Conservation (phyloP, 2,797 vertebrate species). For the Cyclopterus lumpus region DNA sequence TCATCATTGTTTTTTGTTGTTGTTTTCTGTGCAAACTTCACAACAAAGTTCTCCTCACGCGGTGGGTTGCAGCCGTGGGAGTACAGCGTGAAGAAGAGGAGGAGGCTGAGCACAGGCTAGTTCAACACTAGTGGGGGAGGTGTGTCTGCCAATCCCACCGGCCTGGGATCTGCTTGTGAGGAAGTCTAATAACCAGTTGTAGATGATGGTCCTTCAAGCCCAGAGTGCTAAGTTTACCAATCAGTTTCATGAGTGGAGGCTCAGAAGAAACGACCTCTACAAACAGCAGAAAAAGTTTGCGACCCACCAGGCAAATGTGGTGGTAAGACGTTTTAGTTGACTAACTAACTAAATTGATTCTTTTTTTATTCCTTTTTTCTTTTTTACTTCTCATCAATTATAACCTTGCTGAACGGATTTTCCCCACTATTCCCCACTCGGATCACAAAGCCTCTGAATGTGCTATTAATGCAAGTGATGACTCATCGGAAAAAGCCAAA, state of each 20-base stretch:
- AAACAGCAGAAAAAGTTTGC: too few species aligned
- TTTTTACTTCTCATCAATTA: conserved; percentile 18
- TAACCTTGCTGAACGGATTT: conserved; percentile 5
- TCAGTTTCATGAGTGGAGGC: neutral
- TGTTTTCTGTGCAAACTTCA: too few species aligned
- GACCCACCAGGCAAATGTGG: neutral
- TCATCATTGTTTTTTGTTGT: too few species aligned
- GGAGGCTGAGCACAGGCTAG: neutral
- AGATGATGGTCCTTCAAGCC: neutral
- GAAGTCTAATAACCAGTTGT: too few species aligned
- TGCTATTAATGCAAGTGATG: conserved; percentile 46
- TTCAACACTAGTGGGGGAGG: neutral
- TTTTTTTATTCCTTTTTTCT: neutral
- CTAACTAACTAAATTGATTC: neutral
- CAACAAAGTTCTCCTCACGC: too few species aligned
- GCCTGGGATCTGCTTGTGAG: too few species aligned
- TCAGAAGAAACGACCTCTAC: too few species aligned
- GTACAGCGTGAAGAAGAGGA: too few species aligned
- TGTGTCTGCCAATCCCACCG: neutral
- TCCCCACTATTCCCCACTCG: conserved; percentile 1
- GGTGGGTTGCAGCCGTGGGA: too few species aligned
- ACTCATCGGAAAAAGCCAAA: conserved; percentile 36
- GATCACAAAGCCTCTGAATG: conserved; percentile 29
- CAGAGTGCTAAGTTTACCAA: neutral
- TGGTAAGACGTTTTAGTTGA: neutral